phyloP scores from a whole-genome alignment of 35 echinoderm and acorn worm genomes.

The Patiria miniata region DNA sequence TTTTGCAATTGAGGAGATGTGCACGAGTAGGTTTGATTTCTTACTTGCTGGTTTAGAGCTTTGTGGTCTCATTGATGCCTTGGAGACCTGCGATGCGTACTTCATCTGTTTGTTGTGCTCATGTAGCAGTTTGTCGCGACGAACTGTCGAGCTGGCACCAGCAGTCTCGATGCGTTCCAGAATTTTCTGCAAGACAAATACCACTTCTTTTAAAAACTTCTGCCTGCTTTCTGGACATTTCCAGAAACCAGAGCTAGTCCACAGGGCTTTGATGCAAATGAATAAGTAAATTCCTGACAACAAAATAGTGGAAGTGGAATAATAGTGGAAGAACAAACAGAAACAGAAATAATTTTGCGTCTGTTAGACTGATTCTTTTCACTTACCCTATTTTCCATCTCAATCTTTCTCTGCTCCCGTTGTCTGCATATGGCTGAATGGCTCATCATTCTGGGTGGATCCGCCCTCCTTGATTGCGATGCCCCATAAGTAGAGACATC shows the following conservation, averaged over 20 bases:
- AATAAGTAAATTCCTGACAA: too few species aligned
- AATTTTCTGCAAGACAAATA: constrained; percentile 61
- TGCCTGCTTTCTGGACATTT: too few species aligned
- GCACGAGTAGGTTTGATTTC: background rate
- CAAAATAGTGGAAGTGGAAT: too few species aligned
- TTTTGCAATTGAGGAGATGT: too few species aligned
- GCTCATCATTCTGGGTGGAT: constrained; percentile 41
- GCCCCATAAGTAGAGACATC: background rate
- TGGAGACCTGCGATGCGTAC: constrained; percentile 79
- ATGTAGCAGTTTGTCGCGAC: constrained; percentile 42
- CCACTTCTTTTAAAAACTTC: too few species aligned
- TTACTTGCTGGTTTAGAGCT: constrained; percentile 79
- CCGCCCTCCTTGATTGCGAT: background rate
- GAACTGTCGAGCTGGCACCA: constrained; percentile 41
- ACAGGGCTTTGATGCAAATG: too few species aligned
- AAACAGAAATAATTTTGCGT: too few species aligned
- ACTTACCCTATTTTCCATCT: constrained; percentile 95
- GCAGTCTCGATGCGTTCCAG: constrained; percentile 78
- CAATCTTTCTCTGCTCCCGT: constrained; percentile 90
- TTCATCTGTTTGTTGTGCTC: constrained; percentile 73
- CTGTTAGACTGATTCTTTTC: background rate
- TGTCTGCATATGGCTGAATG: constrained; percentile 84
- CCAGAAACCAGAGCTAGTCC: too few species aligned
- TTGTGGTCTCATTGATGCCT: constrained; percentile 61
- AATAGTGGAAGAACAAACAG: too few species aligned